Conservation (phyloP, 2,797 vertebrate species). For the Pelobates cultripes region DNA sequence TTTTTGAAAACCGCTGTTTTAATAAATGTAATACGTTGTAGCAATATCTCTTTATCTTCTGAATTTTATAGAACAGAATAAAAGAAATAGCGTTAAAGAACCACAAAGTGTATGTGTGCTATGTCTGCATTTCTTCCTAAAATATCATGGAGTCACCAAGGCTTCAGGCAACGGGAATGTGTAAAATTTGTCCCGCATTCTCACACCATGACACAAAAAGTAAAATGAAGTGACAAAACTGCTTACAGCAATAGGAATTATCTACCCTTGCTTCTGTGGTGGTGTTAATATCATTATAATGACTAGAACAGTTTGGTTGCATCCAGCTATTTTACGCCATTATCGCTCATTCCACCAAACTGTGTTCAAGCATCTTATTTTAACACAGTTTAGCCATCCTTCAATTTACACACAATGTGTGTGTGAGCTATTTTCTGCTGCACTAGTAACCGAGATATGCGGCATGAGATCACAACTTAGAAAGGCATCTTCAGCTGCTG, state of each 20-base stretch:
- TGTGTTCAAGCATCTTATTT: constrained; percentile 7
- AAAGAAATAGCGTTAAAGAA: no score
- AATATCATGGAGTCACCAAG: no score
- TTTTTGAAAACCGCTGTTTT: no score
- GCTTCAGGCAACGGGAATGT: neutral
- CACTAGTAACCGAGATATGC: constrained; percentile 58
- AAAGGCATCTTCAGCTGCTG: constrained; percentile 81
- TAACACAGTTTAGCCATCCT: constrained; percentile 21
- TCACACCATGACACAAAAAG: constrained; percentile 9
- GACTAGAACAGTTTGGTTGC: constrained; percentile 5
- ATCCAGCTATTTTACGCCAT: neutral
- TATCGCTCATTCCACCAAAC: constrained; percentile 2
- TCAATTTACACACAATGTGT: constrained; percentile 22
- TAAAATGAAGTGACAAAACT: constrained; percentile 17
- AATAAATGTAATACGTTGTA: no score
- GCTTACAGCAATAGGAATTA: neutral
- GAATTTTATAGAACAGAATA: no score
- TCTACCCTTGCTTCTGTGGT: neutral
- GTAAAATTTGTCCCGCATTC: constrained; percentile 1
- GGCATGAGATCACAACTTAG: constrained; percentile 67
- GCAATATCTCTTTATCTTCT: no score
- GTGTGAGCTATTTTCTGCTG: constrained; percentile 59
- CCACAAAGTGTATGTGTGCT: no score
- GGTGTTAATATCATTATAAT: constrained; percentile 28
- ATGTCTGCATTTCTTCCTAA: no score